A percentile compares a stretch with the other conserved stretches of the same genome.
phyloP scores from a whole-genome alignment of 2,888 invertebrate genomes.

The Siphlonurus alternatus region DNA sequence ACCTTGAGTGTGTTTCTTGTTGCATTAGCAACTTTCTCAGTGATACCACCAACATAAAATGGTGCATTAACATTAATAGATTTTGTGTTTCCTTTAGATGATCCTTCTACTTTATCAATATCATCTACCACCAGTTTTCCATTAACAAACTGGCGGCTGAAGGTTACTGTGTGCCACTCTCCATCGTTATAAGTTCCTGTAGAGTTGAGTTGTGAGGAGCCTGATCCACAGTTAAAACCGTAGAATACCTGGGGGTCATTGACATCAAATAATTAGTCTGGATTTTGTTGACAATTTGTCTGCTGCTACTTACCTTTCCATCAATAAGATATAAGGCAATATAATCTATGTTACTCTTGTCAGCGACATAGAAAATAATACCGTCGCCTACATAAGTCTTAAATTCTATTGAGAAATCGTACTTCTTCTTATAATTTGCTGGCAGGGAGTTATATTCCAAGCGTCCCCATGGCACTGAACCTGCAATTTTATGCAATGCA shows the following conservation, averaged over 20 bases:
- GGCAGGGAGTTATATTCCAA: conserved; percentile 49
- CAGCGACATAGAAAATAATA: conserved; percentile 59
- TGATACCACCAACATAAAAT: conserved; percentile 68
- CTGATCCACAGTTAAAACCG: conserved; percentile 52
- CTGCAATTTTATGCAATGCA: too few relatives aligned
- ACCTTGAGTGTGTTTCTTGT: conserved; percentile 26
- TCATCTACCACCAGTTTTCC: conserved; percentile 53
- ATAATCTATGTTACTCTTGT: conserved; percentile 44
- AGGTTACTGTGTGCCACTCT: conserved; percentile 59
- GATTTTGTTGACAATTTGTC: not conserved
- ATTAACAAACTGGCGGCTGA: conserved; percentile 41
- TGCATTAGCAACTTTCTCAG: conserved; percentile 28
- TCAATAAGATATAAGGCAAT: conserved; percentile 57
- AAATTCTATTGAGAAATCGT: conserved; percentile 62
- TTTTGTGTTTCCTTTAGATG: conserved; percentile 29
- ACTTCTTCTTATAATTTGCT: conserved; percentile 42
- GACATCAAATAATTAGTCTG: conserved; percentile 3
- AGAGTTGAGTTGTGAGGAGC: conserved; percentile 39
- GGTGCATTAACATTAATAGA: conserved; percentile 47
- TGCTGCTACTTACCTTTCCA: conserved; percentile 38
- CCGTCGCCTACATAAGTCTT: conserved; percentile 62
- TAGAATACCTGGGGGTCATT: conserved; percentile 44
- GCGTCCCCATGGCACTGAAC: conserved; percentile 49
- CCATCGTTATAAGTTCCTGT: conserved; percentile 46
- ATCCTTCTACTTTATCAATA: conserved; percentile 33